phyloP scores from a whole-genome alignment of 2,888 invertebrate genomes.

The Augochlorella aurata region DNA sequence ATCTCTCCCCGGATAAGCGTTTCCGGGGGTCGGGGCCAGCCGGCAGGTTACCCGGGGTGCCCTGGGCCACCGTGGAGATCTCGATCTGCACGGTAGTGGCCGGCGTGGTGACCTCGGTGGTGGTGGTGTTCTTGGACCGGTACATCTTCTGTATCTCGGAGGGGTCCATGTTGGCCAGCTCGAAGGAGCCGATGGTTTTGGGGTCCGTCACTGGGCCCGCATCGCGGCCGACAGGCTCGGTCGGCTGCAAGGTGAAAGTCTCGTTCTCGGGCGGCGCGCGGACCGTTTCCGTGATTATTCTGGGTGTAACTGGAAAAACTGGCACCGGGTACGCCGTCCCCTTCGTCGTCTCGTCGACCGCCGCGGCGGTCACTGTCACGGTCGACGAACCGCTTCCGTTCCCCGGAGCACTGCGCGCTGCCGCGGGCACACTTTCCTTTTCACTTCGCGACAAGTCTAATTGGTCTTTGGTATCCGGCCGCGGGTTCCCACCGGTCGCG shows the following conservation, averaged over 20 bases:
- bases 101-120: slow-evolving; percentile 26
- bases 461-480: slow-evolving; percentile 46
- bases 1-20: slow-evolving; percentile 65
- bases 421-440: slow-evolving; percentile 25
- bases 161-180: slow-evolving; percentile 72
- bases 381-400: slow-evolving; percentile 50
- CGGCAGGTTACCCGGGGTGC: no score
- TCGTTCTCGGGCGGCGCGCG: slow-evolving; percentile 41
- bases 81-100: slow-evolving; percentile 39
- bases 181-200: slow-evolving; percentile 62
- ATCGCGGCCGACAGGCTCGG: slow-evolving; percentile 23
- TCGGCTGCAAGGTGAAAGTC: slow-evolving; percentile 51
- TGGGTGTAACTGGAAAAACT: slow-evolving; percentile 73
- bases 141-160: slow-evolving; percentile 79
- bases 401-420: slow-evolving; percentile 19
- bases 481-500: slow-evolving; percentile 16
- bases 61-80: slow-evolving; percentile 48
- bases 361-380: slow-evolving; percentile 55
- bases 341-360: slow-evolving; percentile 43
- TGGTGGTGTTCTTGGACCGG: slow-evolving; percentile 63
- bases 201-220: slow-evolving; percentile 34
- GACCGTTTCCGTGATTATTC: slow-evolving; percentile 56
- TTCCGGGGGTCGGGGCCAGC: slow-evolving; percentile 43
- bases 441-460: slow-evolving; percentile 29
- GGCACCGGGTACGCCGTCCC: slow-evolving; percentile 53